These are phyloP conservation scores for Cavia porcellus DNA, from an alignment of 2,113 vertebrate species.

Conservation along the genomic window DNA sequence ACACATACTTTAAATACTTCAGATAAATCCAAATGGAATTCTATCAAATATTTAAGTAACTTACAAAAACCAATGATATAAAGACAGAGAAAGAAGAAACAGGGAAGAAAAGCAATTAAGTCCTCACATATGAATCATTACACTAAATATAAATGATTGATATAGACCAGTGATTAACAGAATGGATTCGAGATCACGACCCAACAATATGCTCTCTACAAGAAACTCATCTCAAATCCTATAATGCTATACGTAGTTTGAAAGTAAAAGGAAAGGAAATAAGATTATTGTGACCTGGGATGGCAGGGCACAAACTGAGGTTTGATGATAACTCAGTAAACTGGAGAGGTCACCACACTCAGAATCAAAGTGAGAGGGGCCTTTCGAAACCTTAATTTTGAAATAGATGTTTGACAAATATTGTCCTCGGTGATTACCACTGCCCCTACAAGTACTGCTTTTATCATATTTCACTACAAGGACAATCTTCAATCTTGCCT, in stretches of 20 bases:
- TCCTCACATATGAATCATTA: neutral
- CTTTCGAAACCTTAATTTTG: neutral
- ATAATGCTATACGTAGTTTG: neutral
- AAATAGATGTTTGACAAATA: neutral
- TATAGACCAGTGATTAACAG: neutral
- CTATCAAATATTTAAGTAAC: neutral
- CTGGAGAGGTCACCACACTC: neutral
- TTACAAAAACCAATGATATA: neutral
- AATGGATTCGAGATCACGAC: neutral
- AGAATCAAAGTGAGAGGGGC: neutral
- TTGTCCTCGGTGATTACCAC: neutral
- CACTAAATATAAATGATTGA: conserved; percentile 2
- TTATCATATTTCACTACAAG: neutral
- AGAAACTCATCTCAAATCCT: neutral
- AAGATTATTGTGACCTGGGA: neutral
- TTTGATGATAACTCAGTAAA: neutral
- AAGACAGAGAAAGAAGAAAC: neutral
- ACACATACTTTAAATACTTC: conserved; percentile 15
- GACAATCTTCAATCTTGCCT: neutral
- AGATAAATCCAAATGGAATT: conserved; percentile 9
- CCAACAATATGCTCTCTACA: neutral
- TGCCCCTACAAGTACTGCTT: neutral
- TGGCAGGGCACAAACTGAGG: neutral
- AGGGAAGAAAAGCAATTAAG: neutral
- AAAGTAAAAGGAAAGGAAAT: neutral